Evolutionary conservation across 2,113 vertebrate genomes (phyloP).

Genomic region (Nothobranchius kuhntae): DNA sequence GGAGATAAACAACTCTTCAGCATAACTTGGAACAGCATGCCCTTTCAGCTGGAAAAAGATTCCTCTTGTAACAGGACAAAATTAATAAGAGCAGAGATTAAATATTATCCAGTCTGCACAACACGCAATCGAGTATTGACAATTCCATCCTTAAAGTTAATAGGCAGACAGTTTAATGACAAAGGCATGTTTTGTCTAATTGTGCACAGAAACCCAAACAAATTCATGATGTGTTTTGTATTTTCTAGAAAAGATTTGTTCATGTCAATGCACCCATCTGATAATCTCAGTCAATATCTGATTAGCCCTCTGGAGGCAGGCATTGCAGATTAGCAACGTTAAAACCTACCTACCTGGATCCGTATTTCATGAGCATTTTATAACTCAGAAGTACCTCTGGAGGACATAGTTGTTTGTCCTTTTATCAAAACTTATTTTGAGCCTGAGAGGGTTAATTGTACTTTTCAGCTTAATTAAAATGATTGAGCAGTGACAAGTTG

Average conservation of each 20-base stretch:
- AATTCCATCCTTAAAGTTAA: slow-evolving; percentile 23
- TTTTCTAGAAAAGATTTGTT: not conserved
- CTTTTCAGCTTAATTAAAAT: not conserved
- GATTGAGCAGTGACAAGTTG: not conserved
- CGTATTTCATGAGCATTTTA: no score
- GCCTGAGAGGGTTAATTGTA: not conserved
- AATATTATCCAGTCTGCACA: slow-evolving; percentile 20
- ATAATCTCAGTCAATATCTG: not conserved
- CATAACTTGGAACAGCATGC: slow-evolving; percentile 19
- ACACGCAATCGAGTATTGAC: slow-evolving; percentile 6
- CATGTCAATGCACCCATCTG: not conserved
- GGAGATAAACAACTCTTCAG: slow-evolving; percentile 39
- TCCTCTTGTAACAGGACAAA: slow-evolving; percentile 14
- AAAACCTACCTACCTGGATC: no score
- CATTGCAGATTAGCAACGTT: no score
- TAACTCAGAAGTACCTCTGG: no score
- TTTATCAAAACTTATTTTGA: no score
- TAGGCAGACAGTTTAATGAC: not conserved
- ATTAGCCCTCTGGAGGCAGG: not conserved
- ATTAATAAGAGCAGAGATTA: slow-evolving; percentile 35
- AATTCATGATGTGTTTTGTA: not conserved
- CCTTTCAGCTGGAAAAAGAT: slow-evolving; percentile 23
- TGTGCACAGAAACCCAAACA: not conserved
- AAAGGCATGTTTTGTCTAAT: not conserved
- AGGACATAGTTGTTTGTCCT: no score